phyloP scores from a whole-genome alignment of 2,797 vertebrate genomes.

The Alfaro cultratus region DNA sequence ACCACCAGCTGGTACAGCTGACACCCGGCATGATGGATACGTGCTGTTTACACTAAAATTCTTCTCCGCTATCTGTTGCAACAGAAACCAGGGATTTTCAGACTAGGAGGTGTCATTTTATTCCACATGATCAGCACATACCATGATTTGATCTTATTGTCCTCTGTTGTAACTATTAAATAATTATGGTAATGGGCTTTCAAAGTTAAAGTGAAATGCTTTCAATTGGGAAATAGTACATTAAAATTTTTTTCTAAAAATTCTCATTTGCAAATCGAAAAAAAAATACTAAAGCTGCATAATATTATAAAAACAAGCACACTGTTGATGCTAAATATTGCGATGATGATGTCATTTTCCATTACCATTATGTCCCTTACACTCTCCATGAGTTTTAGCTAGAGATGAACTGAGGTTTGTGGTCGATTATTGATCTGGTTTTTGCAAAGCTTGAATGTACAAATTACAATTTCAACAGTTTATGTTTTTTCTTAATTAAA shows the following conservation, averaged over 20 bases:
- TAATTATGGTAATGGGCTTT: neutral
- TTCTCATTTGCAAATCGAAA: neutral
- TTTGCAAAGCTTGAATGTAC: neutral
- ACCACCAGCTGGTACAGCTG: slow-evolving; percentile 58
- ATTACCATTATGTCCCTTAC: neutral
- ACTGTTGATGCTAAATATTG: neutral
- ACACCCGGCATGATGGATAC: slow-evolving; percentile 50
- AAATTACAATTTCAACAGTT: neutral
- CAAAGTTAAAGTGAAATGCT: neutral
- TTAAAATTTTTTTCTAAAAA: neutral
- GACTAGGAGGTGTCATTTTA: slow-evolving; percentile 36
- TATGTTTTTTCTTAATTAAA: neutral
- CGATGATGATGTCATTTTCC: neutral
- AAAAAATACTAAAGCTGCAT: neutral
- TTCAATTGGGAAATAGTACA: neutral
- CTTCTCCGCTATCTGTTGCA: slow-evolving; percentile 33
- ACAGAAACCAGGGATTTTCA: slow-evolving; percentile 41
- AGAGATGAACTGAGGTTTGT: neutral
- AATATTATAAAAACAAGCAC: neutral
- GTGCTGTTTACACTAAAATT: slow-evolving; percentile 46
- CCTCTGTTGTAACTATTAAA: neutral
- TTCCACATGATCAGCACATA: slow-evolving; percentile 22
- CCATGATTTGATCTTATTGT: neutral
- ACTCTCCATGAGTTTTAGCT: neutral
- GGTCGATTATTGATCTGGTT: neutral